phyloP scores from a whole-genome alignment of 1,140 invertebrate species.

The Macrostomum lignano region DNA sequence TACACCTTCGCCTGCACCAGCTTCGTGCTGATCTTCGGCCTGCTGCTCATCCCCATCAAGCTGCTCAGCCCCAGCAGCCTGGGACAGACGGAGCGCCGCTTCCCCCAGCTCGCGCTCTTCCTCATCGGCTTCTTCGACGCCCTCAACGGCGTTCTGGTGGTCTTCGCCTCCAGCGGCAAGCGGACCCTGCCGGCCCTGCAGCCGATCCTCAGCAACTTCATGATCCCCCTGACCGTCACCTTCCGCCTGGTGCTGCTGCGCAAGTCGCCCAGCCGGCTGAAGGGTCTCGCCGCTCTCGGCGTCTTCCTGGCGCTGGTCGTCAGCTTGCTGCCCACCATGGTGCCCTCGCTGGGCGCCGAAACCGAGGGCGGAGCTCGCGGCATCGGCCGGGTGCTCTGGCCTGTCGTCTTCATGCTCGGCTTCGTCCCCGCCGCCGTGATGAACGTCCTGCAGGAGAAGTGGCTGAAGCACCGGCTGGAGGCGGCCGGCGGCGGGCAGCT shows the following conservation, averaged over 20 bases:
- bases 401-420: conserved; percentile 9
- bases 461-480: conserved; percentile 10
- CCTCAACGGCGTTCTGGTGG: conserved; percentile 11
- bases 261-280: conserved; percentile 10
- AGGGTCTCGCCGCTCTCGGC: background rate
- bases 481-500: conserved; percentile 6
- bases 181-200: conserved; percentile 11
- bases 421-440: conserved; percentile 10
- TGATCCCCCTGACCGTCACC: conserved; percentile 11
- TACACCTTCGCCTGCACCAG: no score
- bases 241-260: conserved; percentile 9
- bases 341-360: conserved; percentile 11
- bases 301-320: conserved; percentile 7
- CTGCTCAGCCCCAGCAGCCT: no score
- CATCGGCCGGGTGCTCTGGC: conserved; percentile 10
- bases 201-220: conserved; percentile 9
- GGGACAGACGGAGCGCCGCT: no score
- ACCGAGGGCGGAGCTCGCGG: conserved; percentile 6
- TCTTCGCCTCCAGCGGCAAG: conserved; percentile 9
- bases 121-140: no score
- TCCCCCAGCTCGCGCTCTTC: no score
- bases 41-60: no score
- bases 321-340: conserved; percentile 10
- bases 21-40: no score
- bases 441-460: conserved; percentile 9